These are phyloP conservation scores for Odontocerum albicorne DNA, from an alignment of 2,888 invertebrate species.

Conservation along the genomic window DNA sequence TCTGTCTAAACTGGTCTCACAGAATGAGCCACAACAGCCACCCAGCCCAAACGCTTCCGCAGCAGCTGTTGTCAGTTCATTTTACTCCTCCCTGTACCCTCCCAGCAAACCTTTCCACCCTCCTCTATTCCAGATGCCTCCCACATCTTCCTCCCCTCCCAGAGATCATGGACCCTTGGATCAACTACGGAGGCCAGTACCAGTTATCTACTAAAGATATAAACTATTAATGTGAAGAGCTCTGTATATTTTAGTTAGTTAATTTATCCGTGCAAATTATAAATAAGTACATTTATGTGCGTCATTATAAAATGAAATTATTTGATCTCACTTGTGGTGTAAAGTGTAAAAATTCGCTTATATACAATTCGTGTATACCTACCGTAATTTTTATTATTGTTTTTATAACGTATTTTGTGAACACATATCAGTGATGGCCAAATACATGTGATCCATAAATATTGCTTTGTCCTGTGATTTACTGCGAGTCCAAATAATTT, in stretches of 20 bases:
- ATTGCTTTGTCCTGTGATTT: no score
- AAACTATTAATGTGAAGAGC: conserved; percentile 21
- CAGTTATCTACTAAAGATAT: conserved; percentile 68
- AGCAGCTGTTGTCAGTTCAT: conserved; percentile 66
- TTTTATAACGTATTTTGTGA: no score
- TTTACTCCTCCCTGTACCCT: conserved; percentile 69
- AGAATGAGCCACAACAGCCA: conserved; percentile 49
- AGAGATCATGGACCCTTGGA: conserved; percentile 51
- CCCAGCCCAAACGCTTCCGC: conserved; percentile 49
- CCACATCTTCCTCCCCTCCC: conserved; percentile 52
- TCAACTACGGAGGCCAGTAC: conserved; percentile 68
- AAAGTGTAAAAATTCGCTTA: no score
- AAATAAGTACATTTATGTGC: background rate
- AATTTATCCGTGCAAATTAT: conserved; percentile 16
- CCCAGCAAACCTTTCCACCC: conserved; percentile 58
- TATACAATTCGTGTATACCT: no score
- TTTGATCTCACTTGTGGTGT: background rate
- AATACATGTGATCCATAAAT: no score
- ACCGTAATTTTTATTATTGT: no score
- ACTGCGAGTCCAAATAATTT: no score
- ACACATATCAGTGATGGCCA: no score
- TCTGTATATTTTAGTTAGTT: conserved; percentile 33
- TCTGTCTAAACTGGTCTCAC: conserved; percentile 60
- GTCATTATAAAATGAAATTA: background rate
- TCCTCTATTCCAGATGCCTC: conserved; percentile 56